These are phyloP conservation scores for Mesocricetus auratus DNA, from an alignment of 2,113 vertebrate species.

Conservation along the genomic window DNA sequence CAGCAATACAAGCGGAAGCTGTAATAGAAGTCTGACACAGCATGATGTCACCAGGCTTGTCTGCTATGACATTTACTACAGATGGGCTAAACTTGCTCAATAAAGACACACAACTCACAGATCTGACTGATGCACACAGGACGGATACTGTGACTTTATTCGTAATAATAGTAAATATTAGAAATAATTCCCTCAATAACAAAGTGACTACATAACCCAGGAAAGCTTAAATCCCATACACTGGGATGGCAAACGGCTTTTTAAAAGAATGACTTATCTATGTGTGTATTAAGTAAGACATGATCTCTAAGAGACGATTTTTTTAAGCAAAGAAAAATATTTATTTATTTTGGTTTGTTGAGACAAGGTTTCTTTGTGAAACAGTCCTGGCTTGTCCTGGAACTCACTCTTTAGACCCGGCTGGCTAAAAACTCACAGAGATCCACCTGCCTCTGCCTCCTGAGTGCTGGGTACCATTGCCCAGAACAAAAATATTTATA, in stretches of 20 bases:
- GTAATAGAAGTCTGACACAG: background rate
- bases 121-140: background rate
- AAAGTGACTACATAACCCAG: background rate
- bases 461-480: too few species aligned
- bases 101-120: background rate
- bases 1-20: background rate
- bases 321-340: conserved; percentile 7
- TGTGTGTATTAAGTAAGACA: background rate
- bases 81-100: background rate
- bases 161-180: background rate
- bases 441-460: too few species aligned
- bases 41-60: background rate
- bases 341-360: too few species aligned
- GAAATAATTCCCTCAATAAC: background rate
- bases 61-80: background rate
- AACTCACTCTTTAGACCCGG: too few species aligned
- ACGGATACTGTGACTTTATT: background rate
- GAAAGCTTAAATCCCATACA: background rate
- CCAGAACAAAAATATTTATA: background rate
- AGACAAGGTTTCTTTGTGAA: too few species aligned
- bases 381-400: too few species aligned
- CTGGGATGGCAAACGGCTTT: background rate
- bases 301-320: background rate
- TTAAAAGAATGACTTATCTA: background rate
- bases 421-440: too few species aligned